Conservation (phyloP, 92 coral and sea anemone genomes). For the Siderastrea radians region DNA sequence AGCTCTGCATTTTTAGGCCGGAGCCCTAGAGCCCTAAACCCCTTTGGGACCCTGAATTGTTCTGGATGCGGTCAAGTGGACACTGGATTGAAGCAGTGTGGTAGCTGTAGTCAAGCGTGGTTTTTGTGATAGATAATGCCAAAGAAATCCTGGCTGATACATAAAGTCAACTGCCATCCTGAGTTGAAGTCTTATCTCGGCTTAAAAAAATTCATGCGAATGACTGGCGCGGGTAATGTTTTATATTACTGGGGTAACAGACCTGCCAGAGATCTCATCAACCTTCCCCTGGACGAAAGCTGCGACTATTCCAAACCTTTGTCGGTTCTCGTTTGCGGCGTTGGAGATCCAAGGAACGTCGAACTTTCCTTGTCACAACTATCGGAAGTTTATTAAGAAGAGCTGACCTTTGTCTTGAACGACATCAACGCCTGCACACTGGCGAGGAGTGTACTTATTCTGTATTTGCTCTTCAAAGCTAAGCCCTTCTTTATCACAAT, state of each 20-base stretch:
- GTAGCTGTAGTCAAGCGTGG: constrained; percentile 61
- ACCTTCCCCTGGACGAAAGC: constrained; percentile 81
- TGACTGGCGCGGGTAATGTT: not conserved
- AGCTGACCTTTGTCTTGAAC: constrained; percentile 75
- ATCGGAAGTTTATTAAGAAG: constrained; percentile 54
- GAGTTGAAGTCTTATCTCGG: not conserved
- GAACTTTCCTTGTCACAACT: constrained; percentile 63
- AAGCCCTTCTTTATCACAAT: not conserved
- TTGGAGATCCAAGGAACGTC: constrained; percentile 82
- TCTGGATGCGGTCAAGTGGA: constrained; percentile 45
- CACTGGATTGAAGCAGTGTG: constrained; percentile 47
- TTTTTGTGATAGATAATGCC: constrained; percentile 75
- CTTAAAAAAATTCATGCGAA: not conserved
- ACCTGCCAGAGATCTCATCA: constrained; percentile 80
- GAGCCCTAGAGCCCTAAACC: no score
- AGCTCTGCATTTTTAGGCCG: no score
- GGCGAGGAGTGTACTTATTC: constrained; percentile 80
- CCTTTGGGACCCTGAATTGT: no score
- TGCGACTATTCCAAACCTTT: constrained; percentile 50
- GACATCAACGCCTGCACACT: constrained; percentile 72
- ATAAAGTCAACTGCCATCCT: constrained; percentile 53
- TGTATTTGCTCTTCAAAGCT: constrained; percentile 79
- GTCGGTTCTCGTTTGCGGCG: constrained; percentile 78
- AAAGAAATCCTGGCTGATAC: constrained; percentile 56
- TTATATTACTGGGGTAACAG: constrained; percentile 83